These are phyloP conservation scores for Chlorodrepanis virens DNA, from an alignment of 2,113 vertebrate genomes.

Conservation along the genomic window DNA sequence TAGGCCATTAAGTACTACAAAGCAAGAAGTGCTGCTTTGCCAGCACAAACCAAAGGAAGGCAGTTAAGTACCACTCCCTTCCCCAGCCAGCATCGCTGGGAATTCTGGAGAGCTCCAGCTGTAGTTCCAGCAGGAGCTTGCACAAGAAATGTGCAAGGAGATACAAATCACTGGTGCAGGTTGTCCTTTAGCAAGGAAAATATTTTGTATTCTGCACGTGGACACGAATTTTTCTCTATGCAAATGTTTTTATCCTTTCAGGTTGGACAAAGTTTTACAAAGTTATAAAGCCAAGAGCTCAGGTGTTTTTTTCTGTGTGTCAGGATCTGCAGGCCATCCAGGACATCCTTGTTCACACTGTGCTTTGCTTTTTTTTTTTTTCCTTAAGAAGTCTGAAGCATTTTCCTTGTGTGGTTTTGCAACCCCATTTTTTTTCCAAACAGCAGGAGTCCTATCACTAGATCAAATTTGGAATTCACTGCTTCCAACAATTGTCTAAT, in stretches of 20 bases:
- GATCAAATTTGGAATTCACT: constrained; percentile 24
- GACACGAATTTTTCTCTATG: background rate
- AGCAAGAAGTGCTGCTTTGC: background rate
- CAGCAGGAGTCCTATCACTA: constrained; percentile 33
- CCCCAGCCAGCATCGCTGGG: background rate
- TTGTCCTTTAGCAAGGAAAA: background rate
- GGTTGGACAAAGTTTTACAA: background rate
- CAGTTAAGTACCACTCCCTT: background rate
- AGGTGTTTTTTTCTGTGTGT: background rate
- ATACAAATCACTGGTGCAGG: background rate
- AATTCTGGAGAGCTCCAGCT: background rate
- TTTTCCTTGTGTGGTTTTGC: constrained; percentile 12
- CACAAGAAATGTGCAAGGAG: background rate
- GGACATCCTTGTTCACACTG: background rate
- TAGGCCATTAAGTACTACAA: background rate
- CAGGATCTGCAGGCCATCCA: background rate
- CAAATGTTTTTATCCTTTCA: background rate
- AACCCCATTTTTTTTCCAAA: background rate
- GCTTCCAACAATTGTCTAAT: constrained; percentile 40
- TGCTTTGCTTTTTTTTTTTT: background rate
- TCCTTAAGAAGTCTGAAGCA: background rate
- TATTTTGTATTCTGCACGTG: background rate
- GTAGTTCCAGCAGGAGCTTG: background rate
- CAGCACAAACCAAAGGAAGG: background rate
- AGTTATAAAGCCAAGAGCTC: background rate